These are phyloP conservation scores for Marisa cornuarietis DNA, from an alignment of 1,140 invertebrate species.

Conservation along the genomic window DNA sequence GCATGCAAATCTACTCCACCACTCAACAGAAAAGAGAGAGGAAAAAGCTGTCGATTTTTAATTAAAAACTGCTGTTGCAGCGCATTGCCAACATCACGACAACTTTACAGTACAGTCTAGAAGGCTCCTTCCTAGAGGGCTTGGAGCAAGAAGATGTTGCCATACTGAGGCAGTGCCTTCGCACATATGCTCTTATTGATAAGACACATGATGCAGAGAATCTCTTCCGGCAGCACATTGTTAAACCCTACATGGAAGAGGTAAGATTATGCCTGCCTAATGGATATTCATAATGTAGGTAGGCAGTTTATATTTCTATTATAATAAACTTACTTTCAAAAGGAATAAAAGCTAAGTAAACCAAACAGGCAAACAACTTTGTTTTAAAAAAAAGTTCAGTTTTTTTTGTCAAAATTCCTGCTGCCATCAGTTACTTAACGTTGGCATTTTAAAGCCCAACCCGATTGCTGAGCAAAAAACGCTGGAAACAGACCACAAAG, in stretches of 20 bases:
- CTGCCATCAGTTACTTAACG: background rate
- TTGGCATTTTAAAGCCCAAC: too few relatives aligned
- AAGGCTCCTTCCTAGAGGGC: conserved; percentile 69
- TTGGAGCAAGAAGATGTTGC: conserved; percentile 54
- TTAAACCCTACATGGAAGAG: conserved; percentile 77
- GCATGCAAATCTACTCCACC: too few relatives aligned
- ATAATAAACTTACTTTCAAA: conserved; percentile 1
- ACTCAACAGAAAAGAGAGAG: too few relatives aligned
- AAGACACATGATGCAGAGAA: conserved; percentile 77
- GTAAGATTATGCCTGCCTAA: conserved; percentile 43
- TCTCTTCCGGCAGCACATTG: conserved; percentile 76
- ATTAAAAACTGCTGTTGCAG: conserved; percentile 38
- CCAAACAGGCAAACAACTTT: too few relatives aligned
- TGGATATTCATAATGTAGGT: background rate
- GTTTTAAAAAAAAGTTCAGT: too few relatives aligned
- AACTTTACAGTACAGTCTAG: conserved; percentile 71
- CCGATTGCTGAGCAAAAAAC: too few relatives aligned
- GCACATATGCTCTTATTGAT: conserved; percentile 67
- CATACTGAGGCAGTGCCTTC: conserved; percentile 61
- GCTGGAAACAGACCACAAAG: too few relatives aligned
- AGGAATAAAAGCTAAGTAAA: background rate
- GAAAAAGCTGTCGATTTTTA: too few relatives aligned
- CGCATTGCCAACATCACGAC: conserved; percentile 63
- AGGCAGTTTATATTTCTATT: background rate
- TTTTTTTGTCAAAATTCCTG: too few relatives aligned